Base-by-base conservation (phyloP, 2,797 vertebrate genomes). In the Pampus argenteus region DNA sequence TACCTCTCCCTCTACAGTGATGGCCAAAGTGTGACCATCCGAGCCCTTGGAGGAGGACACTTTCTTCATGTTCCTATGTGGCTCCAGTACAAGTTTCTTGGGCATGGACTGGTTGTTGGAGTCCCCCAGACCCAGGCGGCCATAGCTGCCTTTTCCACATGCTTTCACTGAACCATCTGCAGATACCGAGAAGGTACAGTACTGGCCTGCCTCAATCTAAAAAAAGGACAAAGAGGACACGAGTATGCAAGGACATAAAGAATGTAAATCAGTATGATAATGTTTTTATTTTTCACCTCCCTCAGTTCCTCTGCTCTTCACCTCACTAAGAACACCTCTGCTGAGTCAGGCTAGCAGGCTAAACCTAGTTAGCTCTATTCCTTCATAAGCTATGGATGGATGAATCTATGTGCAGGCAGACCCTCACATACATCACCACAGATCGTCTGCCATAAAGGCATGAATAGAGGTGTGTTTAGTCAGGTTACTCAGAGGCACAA, bases 101-200 rank as follows among this genome's bases (percentile, higher is more conserved):
- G 94, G 95, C 74, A 95, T 91, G 9, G 95, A 95, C 80, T 96
- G 95, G 82, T 96, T 96, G 84, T 96, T 96, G 56, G 95, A 96
- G 87, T 96, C 95, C 0, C 95, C 95, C 10, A 96, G 88, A 20
- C 95, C 95, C 70, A 96, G 89, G 2, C 95, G 93, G 3, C 95
- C 95, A 61, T 96, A 96, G 84, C 95, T 96, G 78, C 95, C 95
- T 87, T 96, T 96, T 25, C 95, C 95, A 79, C 95, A 96, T 4
- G 95, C 95, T 80, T 94, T 93, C 60, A 96, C 95, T 0, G 95
- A 94, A 26, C 95, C 95, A 29, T 95, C 95, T 0, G 91, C 91
- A 25, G 94, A 95, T 10, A 96, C 93, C 1, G 94, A 94, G 79
- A 96, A 96, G 1, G 95, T 96, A 71, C 95, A 96, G 87, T 96